Evolutionary conservation across 2,797 vertebrate species (phyloP).

Genomic region (Yasuhikotakia modesta): DNA sequence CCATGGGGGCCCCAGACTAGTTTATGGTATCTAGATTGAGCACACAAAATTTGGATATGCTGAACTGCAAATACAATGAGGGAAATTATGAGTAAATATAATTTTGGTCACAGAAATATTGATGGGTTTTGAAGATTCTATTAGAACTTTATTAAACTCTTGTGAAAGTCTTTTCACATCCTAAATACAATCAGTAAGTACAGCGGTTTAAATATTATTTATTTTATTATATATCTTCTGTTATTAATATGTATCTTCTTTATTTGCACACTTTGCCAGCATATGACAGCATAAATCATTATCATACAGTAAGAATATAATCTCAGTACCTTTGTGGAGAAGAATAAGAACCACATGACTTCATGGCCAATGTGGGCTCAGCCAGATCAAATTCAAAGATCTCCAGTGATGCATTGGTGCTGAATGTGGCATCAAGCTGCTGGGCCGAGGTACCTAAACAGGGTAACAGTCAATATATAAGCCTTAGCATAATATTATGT

Average conservation of each 20-base stretch:
- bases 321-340: conserved; percentile 85
- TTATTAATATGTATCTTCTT: no score
- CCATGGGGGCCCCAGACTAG: conserved; percentile 90
- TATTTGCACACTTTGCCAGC: no score
- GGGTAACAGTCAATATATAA: background rate
- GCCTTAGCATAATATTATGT: background rate
- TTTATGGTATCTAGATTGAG: conserved; percentile 87
- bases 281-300: background rate
- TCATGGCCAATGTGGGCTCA: conserved; percentile 90
- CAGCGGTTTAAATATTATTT: no score
- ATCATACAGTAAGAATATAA: background rate
- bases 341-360: conserved; percentile 86
- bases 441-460: conserved; percentile 93
- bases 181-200: no score
- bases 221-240: no score
- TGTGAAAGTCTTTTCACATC: no score
- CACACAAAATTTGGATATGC: background rate
- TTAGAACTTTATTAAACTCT: no score
- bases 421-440: conserved; percentile 96
- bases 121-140: no score
- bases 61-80: background rate
- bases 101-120: background rate
- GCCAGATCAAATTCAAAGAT: conserved; percentile 93
- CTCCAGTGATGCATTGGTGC: conserved; percentile 92
- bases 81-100: background rate